Base-by-base conservation (phyloP, 1,140 invertebrate genomes). In the Aphidius ervi region DNA sequence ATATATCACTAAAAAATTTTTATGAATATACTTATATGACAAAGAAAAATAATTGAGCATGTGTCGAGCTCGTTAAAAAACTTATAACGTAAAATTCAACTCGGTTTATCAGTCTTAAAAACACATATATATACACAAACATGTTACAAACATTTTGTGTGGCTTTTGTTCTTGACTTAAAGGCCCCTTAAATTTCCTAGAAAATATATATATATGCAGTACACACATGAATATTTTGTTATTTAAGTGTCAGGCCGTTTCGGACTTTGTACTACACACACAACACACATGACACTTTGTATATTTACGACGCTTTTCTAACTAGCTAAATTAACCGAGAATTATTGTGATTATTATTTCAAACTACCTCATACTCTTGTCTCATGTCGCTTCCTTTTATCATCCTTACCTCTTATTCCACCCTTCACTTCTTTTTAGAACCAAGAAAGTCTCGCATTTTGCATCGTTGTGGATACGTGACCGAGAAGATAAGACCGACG, bases 241-340 rank as follows among this genome's bases (percentile, higher is more conserved):
- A 4, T 31, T 31, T 31, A 31, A 31, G 23, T 31, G 23, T 31
- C 23, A 31, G 23, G 23, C 4, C 23, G 4, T 31, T 31, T 37
- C 40, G 37, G 50, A 46, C 55, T 16, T 55, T 55, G 53, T 45
- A 10, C 2, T 3, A 31, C 23, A 31, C 23, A 31, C 23, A 31
- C 23, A 31, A 4, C 23, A 31, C 23, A 47, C 43, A 46, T 63
- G 70, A 68, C 68, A 64, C 70, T 72, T 68, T 65, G 23, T 31
- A 73, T 76, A 77, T 76, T 77, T 77, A 77, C 71, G 69, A 64
- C 67, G 55, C 67, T 72, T 31, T 73, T 66, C 70, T 70, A 67
- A 49, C 61, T 42, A 62, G 66, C 70, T 76, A 76, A 78, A 78
- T 79, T 79, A 79, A 76, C 73, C 68, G 72, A 59, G 70, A 74